phyloP scores from a whole-genome alignment of 2,888 invertebrate genomes.

The Lycaena phlaeas region DNA sequence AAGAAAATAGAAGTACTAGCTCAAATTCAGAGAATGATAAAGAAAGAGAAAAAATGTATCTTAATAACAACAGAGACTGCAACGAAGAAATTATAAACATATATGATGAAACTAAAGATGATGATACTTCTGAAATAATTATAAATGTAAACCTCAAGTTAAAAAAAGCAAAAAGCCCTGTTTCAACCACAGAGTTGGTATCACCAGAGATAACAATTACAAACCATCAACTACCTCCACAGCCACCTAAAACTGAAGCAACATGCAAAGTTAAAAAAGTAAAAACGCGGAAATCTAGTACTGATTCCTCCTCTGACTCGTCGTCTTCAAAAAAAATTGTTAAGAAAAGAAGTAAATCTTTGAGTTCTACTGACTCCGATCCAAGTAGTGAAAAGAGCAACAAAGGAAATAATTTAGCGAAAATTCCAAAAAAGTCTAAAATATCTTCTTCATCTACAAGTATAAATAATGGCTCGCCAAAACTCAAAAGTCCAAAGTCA shows the following conservation, averaged over 20 bases:
- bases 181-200: slow-evolving; percentile 38
- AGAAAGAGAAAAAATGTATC: slow-evolving; percentile 25
- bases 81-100: slow-evolving; percentile 37
- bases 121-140: slow-evolving; percentile 54
- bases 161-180: slow-evolving; percentile 48
- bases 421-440: slow-evolving; percentile 33
- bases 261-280: slow-evolving; percentile 42
- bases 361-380: slow-evolving; percentile 57
- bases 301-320: slow-evolving; percentile 51
- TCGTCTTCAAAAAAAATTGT: slow-evolving; percentile 50
- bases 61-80: slow-evolving; percentile 27
- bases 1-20: slow-evolving; percentile 31
- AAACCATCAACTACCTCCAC: slow-evolving; percentile 63
- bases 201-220: slow-evolving; percentile 57
- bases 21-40: slow-evolving; percentile 29
- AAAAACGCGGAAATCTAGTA: slow-evolving; percentile 53
- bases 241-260: slow-evolving; percentile 60
- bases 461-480: slow-evolving; percentile 37
- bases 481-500: slow-evolving; percentile 51
- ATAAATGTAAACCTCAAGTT: slow-evolving; percentile 64
- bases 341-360: slow-evolving; percentile 57
- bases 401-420: slow-evolving; percentile 22
- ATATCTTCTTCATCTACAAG: slow-evolving; percentile 35
- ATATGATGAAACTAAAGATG: slow-evolving; percentile 50
- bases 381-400: slow-evolving; percentile 37